Conservation (phyloP, 2,113 vertebrate genomes). For the Anseranas semipalmata region DNA sequence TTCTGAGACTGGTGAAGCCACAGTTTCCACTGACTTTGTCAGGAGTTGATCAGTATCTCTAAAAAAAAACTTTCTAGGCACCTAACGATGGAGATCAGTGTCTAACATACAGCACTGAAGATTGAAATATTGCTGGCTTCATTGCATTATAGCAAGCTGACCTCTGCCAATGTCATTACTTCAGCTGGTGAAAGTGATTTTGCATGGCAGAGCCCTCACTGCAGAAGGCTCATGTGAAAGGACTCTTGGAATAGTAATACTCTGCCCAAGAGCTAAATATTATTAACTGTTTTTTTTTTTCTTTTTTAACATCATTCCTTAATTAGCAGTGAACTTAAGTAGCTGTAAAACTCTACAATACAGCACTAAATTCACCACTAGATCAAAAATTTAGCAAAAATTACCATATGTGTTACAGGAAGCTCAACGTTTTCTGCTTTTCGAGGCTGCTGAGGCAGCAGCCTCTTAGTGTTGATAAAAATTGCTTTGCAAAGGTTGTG, state of each 20-base stretch:
- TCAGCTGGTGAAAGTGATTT: neutral
- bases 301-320: neutral
- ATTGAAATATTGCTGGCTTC: neutral
- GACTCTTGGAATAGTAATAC: neutral
- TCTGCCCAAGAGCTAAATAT: neutral
- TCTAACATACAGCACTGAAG: neutral
- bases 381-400: slow-evolving; percentile 19
- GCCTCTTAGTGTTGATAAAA: slow-evolving; percentile 66
- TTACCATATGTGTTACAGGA: slow-evolving; percentile 38
- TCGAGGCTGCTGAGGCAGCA: slow-evolving; percentile 63
- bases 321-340: slow-evolving; percentile 23
- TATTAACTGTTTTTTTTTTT: neutral
- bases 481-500: slow-evolving; percentile 70
- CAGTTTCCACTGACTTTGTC: neutral
- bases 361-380: neutral
- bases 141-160: neutral
- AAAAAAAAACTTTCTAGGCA: neutral
- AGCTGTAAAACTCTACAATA: neutral
- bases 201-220: neutral
- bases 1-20: neutral
- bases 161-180: neutral
- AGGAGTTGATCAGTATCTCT: neutral
- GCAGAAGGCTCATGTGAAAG: neutral
- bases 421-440: slow-evolving; percentile 45
- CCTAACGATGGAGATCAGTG: neutral